Evolutionary conservation across 2,113 vertebrate genomes (phyloP).

Genomic region (Rhynchopsitta pachyrhyncha): DNA sequence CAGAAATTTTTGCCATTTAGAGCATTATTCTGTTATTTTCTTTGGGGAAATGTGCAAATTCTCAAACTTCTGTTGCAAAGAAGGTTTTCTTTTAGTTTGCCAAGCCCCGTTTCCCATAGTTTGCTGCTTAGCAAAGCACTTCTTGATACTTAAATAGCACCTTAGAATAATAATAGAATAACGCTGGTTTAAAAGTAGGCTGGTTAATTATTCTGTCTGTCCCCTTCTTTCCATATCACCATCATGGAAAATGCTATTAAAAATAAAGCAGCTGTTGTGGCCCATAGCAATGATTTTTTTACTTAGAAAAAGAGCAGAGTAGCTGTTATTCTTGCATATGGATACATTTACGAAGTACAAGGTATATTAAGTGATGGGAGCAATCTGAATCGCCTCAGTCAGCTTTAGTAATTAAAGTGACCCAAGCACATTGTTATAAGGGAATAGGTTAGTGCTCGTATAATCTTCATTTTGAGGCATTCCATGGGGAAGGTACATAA

Average conservation of each 20-base stretch:
- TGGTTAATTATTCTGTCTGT: not conserved
- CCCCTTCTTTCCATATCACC: not conserved
- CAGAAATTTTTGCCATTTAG: not conserved
- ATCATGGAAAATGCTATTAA: not conserved
- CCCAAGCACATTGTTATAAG: not conserved
- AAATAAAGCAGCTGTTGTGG: not conserved
- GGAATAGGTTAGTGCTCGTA: not conserved
- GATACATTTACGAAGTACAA: not conserved
- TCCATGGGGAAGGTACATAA: not conserved
- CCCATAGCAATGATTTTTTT: not conserved
- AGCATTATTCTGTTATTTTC: not conserved
- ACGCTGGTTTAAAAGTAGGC: not conserved
- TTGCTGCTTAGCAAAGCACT: constrained; percentile 5
- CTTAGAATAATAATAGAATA: not conserved
- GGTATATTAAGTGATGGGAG: not conserved
- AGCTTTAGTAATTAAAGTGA: not conserved
- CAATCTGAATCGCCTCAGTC: not conserved
- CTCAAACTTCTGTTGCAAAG: not conserved
- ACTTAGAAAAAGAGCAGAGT: not conserved
- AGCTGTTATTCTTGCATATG: not conserved
- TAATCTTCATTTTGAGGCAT: not conserved
- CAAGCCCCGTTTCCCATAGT: not conserved
- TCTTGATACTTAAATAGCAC: not conserved
- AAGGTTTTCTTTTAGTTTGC: not conserved
- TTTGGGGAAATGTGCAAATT: not conserved